A percentile compares a stretch with the other conserved stretches of the same genome.
These are phyloP conservation scores for Mesembrinibis cayennensis DNA, from an alignment of 2,113 vertebrate genomes.

Conservation along the genomic window DNA sequence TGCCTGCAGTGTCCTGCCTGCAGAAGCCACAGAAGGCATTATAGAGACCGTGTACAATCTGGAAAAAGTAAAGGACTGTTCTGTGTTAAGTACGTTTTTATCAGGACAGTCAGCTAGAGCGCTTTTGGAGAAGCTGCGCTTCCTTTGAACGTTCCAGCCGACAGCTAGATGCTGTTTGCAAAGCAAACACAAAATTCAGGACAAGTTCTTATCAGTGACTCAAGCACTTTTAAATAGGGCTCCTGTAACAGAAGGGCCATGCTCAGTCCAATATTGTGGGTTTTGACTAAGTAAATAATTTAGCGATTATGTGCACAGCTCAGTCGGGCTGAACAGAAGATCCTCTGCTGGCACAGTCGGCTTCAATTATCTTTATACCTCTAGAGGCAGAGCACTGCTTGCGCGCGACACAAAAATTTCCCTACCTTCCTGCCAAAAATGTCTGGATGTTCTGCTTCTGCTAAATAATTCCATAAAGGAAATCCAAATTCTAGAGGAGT, in stretches of 20 bases:
- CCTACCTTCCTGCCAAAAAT: neutral
- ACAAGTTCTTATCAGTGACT: neutral
- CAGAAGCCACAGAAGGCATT: constrained; percentile 76
- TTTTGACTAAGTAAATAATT: neutral
- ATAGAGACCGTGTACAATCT: constrained; percentile 75
- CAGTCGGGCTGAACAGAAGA: neutral
- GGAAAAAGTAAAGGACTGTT: constrained; percentile 79
- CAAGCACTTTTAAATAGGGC: neutral
- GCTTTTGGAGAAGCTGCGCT: neutral
- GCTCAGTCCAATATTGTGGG: neutral
- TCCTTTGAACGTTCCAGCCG: neutral
- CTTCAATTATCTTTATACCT: neutral
- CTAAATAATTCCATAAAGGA: neutral
- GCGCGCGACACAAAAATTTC: accelerated
- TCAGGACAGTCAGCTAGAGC: constrained; percentile 45
- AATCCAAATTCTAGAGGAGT: neutral
- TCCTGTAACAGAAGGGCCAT: neutral
- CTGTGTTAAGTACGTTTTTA: constrained; percentile 73
- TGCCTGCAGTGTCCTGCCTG: constrained; percentile 63
- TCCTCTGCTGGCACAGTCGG: neutral
- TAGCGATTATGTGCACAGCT: neutral
- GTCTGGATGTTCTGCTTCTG: neutral
- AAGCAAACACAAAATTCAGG: neutral
- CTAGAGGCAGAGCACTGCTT: neutral
- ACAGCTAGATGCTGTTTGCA: neutral